Evolutionary conservation across 2,888 invertebrate species (phyloP), one percentile per base, ranked within the genome.

Genomic region (Miltochrista miniata): DNA sequence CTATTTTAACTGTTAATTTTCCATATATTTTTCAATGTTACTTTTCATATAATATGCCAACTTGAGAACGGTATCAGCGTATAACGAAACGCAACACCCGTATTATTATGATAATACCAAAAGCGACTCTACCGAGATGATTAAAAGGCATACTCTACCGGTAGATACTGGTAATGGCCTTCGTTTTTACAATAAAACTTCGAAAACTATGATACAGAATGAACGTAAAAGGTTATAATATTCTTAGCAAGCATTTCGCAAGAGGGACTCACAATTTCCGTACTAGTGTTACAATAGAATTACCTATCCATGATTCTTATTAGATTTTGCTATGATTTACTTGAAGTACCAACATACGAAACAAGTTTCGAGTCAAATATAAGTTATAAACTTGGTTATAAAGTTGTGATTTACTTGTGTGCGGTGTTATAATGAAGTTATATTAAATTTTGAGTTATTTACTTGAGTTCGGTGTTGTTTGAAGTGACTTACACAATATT

Each of bases 191-290:
- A 46, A 40, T 37, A 75, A 78, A 80, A 72, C 74, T 76, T 68
- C 70, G 67, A 61, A 24, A 68, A 72, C 73, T 76, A 69, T 71
- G 77, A 74, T 75, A 76, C 72, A 79, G 76, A 73, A 61, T 74
- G 79, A 68, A 76, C 74, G 64, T 74, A 73, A 72, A 81, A 80
- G 81, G 84, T 82, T 85, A 84, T 81, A 78, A 78, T 71, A 70
- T 68, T 75, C 70, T 68, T 66, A 62, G 56, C 54, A 65, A 59
- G 55, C 42, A 51, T 45, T 65, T 57, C 47, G 55, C 49, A 50
- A 43, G 51, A 66, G 59, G 64, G 66, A 65, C 62, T 51, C 56
- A 57, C 37, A 35, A 68, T 70, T 74, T 71, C 61, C 60, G 64
- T 51, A 44, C 43, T n/a, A 51, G 56, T 59, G 44, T 58, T 52